phyloP scores from a whole-genome alignment of 2,888 invertebrate genomes.

The Deilephila porcellus region DNA sequence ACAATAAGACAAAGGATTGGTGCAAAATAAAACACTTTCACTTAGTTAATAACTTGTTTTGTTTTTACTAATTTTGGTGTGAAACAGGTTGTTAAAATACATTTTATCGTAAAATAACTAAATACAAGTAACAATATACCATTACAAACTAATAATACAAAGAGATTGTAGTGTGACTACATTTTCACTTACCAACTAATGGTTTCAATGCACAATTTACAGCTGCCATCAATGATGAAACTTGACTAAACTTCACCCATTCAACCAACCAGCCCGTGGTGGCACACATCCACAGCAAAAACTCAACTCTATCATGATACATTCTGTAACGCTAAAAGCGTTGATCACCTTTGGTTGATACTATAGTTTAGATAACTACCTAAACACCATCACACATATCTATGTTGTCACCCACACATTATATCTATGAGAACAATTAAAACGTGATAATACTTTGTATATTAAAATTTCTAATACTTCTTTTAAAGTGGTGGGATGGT shows the following conservation, averaged over 20 bases:
- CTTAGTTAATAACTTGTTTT: conserved; percentile 29
- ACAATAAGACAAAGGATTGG: too few species aligned
- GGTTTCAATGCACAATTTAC: conserved; percentile 7
- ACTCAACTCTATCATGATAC: neutral
- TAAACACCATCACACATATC: neutral
- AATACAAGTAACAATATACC: conserved; percentile 58
- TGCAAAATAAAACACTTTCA: too few species aligned
- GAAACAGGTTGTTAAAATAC: conserved; percentile 45
- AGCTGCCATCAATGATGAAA: conserved; percentile 18
- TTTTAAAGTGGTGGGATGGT: neutral
- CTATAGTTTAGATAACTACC: neutral
- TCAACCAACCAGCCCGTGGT: neutral
- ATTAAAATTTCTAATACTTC: neutral
- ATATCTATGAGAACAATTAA: neutral
- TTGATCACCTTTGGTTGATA: conserved; percentile 12
- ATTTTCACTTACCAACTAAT: conserved; percentile 50
- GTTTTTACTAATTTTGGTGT: conserved; percentile 35
- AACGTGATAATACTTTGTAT: neutral
- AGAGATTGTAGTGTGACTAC: conserved; percentile 50
- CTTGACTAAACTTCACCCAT: neutral
- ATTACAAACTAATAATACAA: conserved; percentile 52
- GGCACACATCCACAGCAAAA: neutral
- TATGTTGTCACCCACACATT: conserved; percentile 5
- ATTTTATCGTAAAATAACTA: conserved; percentile 64
- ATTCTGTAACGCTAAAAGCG: neutral